Evolutionary conservation across 2,888 invertebrate genomes (phyloP).

Genomic region (Xestia ashworthii): DNA sequence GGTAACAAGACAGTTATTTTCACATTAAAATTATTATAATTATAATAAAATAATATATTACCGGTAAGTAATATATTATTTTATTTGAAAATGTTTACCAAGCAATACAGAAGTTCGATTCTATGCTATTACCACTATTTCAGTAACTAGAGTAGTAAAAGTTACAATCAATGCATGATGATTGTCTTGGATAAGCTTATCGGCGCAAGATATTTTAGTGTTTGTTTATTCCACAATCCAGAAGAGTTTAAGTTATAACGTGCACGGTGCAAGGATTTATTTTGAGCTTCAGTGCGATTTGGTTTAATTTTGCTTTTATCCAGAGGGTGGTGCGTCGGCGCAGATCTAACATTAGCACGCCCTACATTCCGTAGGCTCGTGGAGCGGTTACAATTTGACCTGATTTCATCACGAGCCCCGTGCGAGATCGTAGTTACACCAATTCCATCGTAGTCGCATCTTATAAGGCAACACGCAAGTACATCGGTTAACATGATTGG

Average conservation of each 20-base stretch:
- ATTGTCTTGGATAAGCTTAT: neutral
- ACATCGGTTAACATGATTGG: slow-evolving; percentile 8
- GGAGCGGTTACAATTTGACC: slow-evolving; percentile 83
- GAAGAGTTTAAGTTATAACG: slow-evolving; percentile 57
- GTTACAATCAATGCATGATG: neutral
- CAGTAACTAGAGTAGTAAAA: slow-evolving; percentile 11
- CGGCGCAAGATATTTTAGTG: slow-evolving; percentile 28
- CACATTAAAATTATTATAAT: neutral
- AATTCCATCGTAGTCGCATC: slow-evolving; percentile 32
- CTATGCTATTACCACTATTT: neutral
- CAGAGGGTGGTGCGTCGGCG: slow-evolving; percentile 79
- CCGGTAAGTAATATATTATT: too few relatives aligned
- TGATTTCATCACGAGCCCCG: slow-evolving; percentile 80
- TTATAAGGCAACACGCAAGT: slow-evolving; percentile 17
- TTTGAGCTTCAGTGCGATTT: slow-evolving; percentile 66
- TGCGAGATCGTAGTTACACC: slow-evolving; percentile 64
- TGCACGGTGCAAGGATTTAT: slow-evolving; percentile 70
- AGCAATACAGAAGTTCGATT: neutral
- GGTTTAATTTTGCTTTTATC: slow-evolving; percentile 76
- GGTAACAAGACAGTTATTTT: neutral
- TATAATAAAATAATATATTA: neutral
- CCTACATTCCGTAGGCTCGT: slow-evolving; percentile 85
- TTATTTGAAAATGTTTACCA: neutral
- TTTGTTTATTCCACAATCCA: slow-evolving; percentile 49
- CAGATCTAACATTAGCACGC: slow-evolving; percentile 86